Conservation (phyloP, 1,140 invertebrate genomes). For the Aethina tumida region DNA sequence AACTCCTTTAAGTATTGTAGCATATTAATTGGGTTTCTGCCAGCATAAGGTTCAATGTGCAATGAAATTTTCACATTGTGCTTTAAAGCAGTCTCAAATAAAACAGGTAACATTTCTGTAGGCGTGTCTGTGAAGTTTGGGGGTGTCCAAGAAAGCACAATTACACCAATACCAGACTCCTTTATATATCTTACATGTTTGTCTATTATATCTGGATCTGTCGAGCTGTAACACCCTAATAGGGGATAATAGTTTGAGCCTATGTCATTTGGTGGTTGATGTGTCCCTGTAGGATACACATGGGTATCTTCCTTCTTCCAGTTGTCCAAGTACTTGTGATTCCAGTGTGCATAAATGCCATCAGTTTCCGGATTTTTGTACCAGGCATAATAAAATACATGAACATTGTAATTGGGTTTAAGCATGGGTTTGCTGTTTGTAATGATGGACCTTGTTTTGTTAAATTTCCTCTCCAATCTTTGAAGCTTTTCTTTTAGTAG, state of each 20-base stretch:
- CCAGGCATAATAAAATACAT: constrained; percentile 45
- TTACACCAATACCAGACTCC: constrained; percentile 37
- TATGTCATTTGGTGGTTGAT: constrained; percentile 39
- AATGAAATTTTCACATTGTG: constrained; percentile 39
- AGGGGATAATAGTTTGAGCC: constrained; percentile 40
- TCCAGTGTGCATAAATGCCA: constrained; percentile 40
- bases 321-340: constrained; percentile 38
- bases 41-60: constrained; percentile 39
- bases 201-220: constrained; percentile 33
- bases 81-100: constrained; percentile 38
- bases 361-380: constrained; percentile 38
- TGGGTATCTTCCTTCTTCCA: constrained; percentile 39
- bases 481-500: constrained; percentile 13
- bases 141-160: constrained; percentile 40
- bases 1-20: constrained; percentile 35
- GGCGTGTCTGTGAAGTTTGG: constrained; percentile 35
- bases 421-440: constrained; percentile 23
- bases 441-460: constrained; percentile 11
- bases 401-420: constrained; percentile 38
- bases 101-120: constrained; percentile 33
- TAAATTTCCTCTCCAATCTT: constrained; percentile 8
- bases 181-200: constrained; percentile 38
- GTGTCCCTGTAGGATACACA: constrained; percentile 37
- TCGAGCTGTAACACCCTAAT: constrained; percentile 42
- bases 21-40: constrained; percentile 39